Evolutionary conservation across 2,888 invertebrate species (phyloP).

Genomic region (Aethes cnicana): DNA sequence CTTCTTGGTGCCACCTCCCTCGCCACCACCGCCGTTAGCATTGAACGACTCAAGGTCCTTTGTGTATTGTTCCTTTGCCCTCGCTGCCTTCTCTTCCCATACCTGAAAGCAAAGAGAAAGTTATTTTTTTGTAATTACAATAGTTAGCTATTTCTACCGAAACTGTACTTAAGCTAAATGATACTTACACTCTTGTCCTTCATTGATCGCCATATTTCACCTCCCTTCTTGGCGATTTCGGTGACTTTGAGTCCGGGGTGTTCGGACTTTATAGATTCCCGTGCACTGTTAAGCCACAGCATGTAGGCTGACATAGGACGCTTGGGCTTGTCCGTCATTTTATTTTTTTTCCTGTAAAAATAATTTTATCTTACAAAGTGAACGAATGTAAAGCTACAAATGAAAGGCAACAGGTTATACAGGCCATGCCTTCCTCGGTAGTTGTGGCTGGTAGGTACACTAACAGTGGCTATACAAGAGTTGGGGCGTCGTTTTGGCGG

Average conservation of each 20-base stretch:
- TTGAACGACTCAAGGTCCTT: slow-evolving; percentile 95
- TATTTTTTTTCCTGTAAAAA: slow-evolving; percentile 81
- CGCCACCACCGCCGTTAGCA: slow-evolving; percentile 87
- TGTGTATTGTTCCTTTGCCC: slow-evolving; percentile 94
- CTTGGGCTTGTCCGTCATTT: slow-evolving; percentile 95
- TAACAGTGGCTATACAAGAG: slow-evolving; percentile 52
- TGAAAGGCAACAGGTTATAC: slow-evolving; percentile 57
- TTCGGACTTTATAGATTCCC: slow-evolving; percentile 94
- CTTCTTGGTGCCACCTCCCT: slow-evolving; percentile 75
- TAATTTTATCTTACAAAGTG: slow-evolving; percentile 33
- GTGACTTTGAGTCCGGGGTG: slow-evolving; percentile 95
- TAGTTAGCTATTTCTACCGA: too few species aligned
- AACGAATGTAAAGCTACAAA: slow-evolving; percentile 40
- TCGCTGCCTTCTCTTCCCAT: slow-evolving; percentile 95
- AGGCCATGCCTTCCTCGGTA: slow-evolving; percentile 48
- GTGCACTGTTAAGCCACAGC: slow-evolving; percentile 95
- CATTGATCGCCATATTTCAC: slow-evolving; percentile 96
- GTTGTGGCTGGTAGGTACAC: slow-evolving; percentile 50
- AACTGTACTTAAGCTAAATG: too few species aligned
- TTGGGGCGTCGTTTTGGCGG: slow-evolving; percentile 79
- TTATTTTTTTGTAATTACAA: background rate
- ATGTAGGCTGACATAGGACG: slow-evolving; percentile 96
- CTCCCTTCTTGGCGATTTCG: slow-evolving; percentile 96
- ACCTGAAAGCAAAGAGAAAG: slow-evolving; percentile 78
- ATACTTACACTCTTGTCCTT: slow-evolving; percentile 92